These are phyloP conservation scores for Nasonia giraulti DNA, from an alignment of 1,140 invertebrate species.

Conservation along the genomic window DNA sequence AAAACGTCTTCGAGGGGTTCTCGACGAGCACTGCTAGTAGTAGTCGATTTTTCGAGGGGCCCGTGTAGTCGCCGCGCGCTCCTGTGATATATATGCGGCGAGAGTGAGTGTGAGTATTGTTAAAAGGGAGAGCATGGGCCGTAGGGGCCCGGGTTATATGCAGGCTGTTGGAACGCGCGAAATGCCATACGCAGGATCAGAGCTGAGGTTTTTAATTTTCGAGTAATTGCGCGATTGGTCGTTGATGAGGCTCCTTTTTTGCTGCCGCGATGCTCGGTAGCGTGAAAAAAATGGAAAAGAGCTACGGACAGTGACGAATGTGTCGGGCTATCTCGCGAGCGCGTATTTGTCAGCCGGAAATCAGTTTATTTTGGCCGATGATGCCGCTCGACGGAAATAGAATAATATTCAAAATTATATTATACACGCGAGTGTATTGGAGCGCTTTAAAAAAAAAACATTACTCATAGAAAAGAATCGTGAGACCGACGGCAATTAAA, in stretches of 20 bases:
- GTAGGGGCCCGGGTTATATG: not conserved
- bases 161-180: conserved; percentile 2
- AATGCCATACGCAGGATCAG: not conserved
- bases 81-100: not conserved
- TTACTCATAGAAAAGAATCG: not conserved
- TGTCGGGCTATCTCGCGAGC: too few species aligned
- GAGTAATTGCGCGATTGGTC: not conserved
- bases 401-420: not conserved
- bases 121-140: not conserved
- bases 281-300: too few species aligned
- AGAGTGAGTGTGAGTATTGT: not conserved
- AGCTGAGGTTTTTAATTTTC: conserved; percentile 13
- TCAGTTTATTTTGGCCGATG: not conserved
- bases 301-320: too few species aligned
- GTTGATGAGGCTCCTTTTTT: not conserved
- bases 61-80: not conserved
- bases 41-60: conserved; percentile 35
- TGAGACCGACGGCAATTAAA: too few species aligned
- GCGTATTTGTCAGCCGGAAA: too few species aligned
- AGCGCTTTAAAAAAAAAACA: too few species aligned
- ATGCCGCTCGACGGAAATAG: not conserved
- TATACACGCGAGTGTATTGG: not conserved
- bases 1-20: conserved; percentile 71
- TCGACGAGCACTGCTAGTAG: conserved; percentile 42
- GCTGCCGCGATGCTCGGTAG: not conserved